Evolutionary conservation across 2,113 vertebrate genomes (phyloP).

Genomic region (Dolichotis patagonum): DNA sequence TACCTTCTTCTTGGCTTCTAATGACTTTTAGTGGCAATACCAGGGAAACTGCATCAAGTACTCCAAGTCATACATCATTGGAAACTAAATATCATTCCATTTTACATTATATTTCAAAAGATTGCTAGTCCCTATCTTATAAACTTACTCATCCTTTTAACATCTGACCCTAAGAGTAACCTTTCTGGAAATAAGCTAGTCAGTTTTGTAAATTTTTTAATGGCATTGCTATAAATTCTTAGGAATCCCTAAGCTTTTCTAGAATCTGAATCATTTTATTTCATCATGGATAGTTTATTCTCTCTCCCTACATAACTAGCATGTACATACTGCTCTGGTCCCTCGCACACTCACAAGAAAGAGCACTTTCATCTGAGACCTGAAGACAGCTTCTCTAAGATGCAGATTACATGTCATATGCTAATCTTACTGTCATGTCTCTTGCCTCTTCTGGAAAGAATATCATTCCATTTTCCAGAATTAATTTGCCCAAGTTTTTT

Average conservation of each 20-base stretch:
- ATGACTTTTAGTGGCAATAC: background rate
- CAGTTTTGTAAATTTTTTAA: conserved; percentile 6
- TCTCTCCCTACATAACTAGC: background rate
- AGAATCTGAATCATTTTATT: background rate
- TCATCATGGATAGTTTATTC: conserved; percentile 21
- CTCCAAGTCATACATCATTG: background rate
- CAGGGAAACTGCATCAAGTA: background rate
- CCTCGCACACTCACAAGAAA: background rate
- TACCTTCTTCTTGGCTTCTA: background rate
- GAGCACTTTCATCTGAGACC: background rate
- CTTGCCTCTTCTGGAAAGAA: background rate
- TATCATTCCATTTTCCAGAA: background rate
- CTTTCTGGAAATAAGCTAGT: background rate
- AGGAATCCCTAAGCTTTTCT: background rate
- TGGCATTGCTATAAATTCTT: background rate
- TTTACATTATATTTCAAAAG: background rate
- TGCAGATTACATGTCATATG: background rate
- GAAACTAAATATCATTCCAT: background rate
- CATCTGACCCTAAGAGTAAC: background rate
- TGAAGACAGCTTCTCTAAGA: background rate
- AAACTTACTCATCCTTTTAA: background rate
- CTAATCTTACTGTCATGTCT: background rate
- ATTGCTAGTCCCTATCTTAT: background rate
- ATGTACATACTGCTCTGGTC: background rate
- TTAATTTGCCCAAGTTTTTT: background rate